phyloP scores from a whole-genome alignment of 2,113 vertebrate species.

The Herpetotheres cachinnans region DNA sequence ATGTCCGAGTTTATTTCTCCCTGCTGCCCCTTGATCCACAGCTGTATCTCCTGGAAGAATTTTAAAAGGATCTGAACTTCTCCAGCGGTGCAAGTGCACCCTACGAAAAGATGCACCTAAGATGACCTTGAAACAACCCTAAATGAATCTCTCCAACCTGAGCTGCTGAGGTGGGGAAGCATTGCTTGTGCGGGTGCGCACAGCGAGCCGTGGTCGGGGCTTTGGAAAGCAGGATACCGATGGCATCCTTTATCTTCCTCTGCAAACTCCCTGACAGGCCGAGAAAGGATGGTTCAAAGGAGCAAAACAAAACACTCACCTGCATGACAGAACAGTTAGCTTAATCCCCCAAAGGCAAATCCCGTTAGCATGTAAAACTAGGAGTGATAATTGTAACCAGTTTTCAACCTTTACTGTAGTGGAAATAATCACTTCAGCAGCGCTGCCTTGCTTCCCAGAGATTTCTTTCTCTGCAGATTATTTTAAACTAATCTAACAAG shows the following conservation, averaged over 20 bases:
- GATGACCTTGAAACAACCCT: not conserved
- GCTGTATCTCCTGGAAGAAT: not conserved
- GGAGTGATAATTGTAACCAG: slow-evolving; percentile 34
- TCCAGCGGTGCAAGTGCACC: not conserved
- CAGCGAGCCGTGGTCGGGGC: accelerated
- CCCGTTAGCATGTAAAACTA: slow-evolving; percentile 6
- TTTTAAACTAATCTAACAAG: not conserved
- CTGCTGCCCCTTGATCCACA: not conserved
- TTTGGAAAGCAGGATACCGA: not conserved
- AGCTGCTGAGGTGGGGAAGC: not conserved
- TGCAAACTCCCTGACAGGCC: not conserved
- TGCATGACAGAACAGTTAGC: not conserved
- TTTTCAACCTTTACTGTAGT: not conserved
- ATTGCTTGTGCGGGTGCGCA: not conserved
- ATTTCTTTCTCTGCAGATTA: not conserved
- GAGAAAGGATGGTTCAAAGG: not conserved
- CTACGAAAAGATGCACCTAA: not conserved
- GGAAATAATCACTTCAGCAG: slow-evolving; percentile 25
- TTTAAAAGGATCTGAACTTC: not conserved
- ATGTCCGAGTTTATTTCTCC: not conserved
- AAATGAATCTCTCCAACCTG: not conserved
- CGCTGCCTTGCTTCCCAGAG: not conserved
- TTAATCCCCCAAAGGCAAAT: slow-evolving; percentile 44
- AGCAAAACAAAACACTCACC: slow-evolving; percentile 38
- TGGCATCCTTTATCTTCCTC: not conserved